These are phyloP conservation scores for Phylloscopus trochiloides DNA, from an alignment of 2,113 vertebrate genomes.

Conservation along the genomic window DNA sequence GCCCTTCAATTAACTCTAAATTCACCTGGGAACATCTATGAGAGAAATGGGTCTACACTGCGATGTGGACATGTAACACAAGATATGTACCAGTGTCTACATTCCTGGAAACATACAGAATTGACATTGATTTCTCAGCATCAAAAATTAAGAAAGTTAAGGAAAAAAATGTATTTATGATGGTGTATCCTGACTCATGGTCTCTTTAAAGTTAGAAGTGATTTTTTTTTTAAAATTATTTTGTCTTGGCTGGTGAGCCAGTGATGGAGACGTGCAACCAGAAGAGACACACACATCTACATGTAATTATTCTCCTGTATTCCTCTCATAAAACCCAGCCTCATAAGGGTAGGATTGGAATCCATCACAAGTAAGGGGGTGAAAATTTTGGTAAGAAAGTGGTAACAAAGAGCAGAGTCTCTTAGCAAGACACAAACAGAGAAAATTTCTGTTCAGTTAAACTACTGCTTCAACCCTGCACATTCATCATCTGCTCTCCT, in stretches of 20 bases:
- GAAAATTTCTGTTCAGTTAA: not conserved
- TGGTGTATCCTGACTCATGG: not conserved
- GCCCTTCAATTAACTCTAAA: not conserved
- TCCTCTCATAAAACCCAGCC: not conserved
- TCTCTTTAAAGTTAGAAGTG: not conserved
- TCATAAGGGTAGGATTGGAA: not conserved
- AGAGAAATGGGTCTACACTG: not conserved
- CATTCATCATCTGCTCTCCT: not conserved
- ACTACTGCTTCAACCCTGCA: not conserved
- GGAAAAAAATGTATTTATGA: not conserved
- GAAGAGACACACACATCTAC: not conserved
- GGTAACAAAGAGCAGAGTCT: not conserved
- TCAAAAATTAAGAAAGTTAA: not conserved
- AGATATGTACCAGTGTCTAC: not conserved
- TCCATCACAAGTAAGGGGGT: not conserved
- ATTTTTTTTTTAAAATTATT: rapidly evolving
- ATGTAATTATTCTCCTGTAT: not conserved
- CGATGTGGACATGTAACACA: not conserved
- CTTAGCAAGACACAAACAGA: not conserved
- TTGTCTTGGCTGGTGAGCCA: not conserved
- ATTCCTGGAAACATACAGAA: not conserved
- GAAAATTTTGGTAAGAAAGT: not conserved
- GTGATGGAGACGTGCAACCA: not conserved
- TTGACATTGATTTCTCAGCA: not conserved
- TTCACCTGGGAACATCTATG: not conserved